phyloP scores from a whole-genome alignment of 2,113 vertebrate genomes.

The Takifugu flavidus region DNA sequence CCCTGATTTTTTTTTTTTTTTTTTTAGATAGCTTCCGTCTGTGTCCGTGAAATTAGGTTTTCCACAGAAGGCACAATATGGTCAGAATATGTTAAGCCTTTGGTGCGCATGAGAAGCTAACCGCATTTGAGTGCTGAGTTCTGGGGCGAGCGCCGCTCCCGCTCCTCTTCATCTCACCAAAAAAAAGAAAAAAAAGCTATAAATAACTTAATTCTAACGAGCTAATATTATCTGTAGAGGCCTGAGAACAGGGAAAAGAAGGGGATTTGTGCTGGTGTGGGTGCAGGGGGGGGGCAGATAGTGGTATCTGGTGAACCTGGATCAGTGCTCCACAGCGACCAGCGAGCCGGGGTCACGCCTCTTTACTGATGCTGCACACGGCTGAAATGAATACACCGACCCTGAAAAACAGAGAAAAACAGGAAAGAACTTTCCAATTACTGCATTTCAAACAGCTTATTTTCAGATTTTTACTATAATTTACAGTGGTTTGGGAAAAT shows the following conservation, averaged over 20 bases:
- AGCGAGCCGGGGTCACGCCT: constrained; percentile 3
- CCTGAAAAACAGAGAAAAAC: constrained; percentile 71
- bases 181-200: background rate
- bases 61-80: constrained; percentile 64
- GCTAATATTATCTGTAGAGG: background rate
- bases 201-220: constrained; percentile 35
- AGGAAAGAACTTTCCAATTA: background rate
- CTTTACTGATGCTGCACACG: constrained; percentile 79
- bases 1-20: constrained; percentile 27
- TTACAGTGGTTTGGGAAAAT: too few species aligned
- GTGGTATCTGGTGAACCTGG: constrained; percentile 9
- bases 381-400: constrained; percentile 91
- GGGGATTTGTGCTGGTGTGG: constrained; percentile 19
- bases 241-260: background rate
- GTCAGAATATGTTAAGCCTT: constrained; percentile 72
- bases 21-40: constrained; percentile 62
- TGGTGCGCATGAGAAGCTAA: constrained; percentile 56
- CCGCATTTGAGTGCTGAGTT: constrained; percentile 32
- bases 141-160: background rate
- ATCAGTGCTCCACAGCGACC: constrained; percentile 20
- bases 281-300: constrained; percentile 1
- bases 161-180: background rate
- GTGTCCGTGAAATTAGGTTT: constrained; percentile 59
- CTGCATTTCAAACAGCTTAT: background rate
- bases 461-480: too few species aligned